Base-by-base conservation (phyloP, 2,888 invertebrate species). In the Azorinus chamasolen region DNA sequence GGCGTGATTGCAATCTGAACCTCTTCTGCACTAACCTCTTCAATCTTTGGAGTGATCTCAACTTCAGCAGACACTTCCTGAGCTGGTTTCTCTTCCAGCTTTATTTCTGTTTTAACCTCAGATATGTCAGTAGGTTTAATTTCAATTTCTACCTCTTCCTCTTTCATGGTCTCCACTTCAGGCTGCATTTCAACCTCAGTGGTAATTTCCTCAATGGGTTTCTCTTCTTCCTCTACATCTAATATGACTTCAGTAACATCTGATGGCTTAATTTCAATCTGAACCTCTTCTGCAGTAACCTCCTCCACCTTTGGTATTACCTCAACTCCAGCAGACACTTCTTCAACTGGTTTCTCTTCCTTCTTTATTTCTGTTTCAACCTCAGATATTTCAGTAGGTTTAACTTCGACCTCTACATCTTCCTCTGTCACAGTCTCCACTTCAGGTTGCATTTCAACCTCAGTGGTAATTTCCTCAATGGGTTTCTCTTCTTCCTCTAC, bases 201-300 rank as follows among this genome's bases (percentile, higher is more conserved):
- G 4, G 62, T 54, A 16, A 41, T n/a, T n/a, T n/a, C n/a, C n/a
- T 59, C 73, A 27, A 63, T 32, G 24, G 62, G 62, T 24, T 69
- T 65, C 10, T 51, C 55, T 20, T 65, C 74, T 53, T 55, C 22
- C 32, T 32, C 10, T 32, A 6, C 32, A 32, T 32, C 32, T 32
- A 32, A 32, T n/a, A n/a, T n/a, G n/a, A n/a, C n/a, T n/a, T n/a
- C n/a, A 10, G 32, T 32, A 32, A 32, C 10, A 6, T 32, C 32
- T 32, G 32, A 4, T 32, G 32, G 32, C 10, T 32, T 32, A 6
- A 32, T 6, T 10, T 32, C 32, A 32, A 32, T 32, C 10, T 4
- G 5, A 10, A 32, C 4, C 4, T 32, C 32, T 32, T 32, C 32
- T 32, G 32, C n/a, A n/a, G n/a, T n/a, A n/a, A n/a, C n/a, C n/a